A percentile compares a stretch with the other conserved stretches of the same genome.
Evolutionary conservation across 2,113 vertebrate species (phyloP).

Genomic region (Oryzias melastigma): DNA sequence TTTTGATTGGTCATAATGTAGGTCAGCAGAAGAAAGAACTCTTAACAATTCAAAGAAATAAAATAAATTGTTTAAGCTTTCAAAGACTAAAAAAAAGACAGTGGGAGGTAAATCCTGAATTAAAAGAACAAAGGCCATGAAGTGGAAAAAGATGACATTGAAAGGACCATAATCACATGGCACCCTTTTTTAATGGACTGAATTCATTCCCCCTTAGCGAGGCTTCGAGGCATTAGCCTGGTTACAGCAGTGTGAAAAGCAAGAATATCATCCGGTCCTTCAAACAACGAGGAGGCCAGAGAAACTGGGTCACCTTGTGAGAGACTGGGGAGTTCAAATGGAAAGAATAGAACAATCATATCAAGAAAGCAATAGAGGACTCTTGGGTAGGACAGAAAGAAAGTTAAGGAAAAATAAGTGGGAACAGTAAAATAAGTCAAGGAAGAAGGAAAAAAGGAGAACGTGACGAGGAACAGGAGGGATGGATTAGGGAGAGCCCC

Average conservation of each 20-base stretch:
- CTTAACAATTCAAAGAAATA: no score
- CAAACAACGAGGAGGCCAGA: conserved; percentile 14
- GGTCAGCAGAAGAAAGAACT: no score
- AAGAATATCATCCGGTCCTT: conserved; percentile 41
- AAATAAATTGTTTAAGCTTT: no score
- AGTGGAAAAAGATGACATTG: conserved; percentile 6
- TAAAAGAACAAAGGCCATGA: background rate
- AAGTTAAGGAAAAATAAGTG: conserved; percentile 16
- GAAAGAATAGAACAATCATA: background rate
- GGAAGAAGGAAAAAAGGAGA: conserved; percentile 13
- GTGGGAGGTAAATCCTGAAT: conserved; percentile 4
- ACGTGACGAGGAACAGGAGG: conserved; percentile 47
- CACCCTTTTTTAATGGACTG: conserved; percentile 49
- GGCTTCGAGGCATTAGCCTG: conserved; percentile 61
- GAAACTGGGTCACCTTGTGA: background rate
- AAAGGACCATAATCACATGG: conserved; percentile 27
- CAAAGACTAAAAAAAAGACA: conserved; percentile 1
- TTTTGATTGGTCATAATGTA: no score
- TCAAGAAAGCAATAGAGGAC: background rate
- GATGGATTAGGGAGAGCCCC: conserved; percentile 70
- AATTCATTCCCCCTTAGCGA: conserved; percentile 41
- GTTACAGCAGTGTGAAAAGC: conserved; percentile 50
- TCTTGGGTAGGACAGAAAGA: background rate
- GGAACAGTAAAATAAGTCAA: conserved; percentile 23
- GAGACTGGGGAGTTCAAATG: conserved; percentile 6